These are phyloP conservation scores for Shinisaurus crocodilurus DNA, from an alignment of 2,113 vertebrate species.

Conservation along the genomic window DNA sequence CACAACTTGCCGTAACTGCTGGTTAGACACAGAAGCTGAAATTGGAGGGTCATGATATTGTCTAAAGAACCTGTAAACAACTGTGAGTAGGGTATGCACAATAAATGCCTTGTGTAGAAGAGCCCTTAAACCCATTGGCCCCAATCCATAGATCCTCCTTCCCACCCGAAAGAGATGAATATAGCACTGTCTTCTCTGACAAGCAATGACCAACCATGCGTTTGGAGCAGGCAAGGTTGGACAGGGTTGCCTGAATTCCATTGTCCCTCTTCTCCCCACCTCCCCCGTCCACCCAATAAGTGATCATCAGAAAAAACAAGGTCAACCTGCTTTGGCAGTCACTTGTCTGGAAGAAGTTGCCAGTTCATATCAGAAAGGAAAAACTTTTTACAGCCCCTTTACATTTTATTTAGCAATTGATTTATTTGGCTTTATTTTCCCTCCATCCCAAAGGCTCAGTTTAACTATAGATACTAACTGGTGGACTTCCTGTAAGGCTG, in stretches of 20 bases:
- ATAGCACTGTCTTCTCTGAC: neutral
- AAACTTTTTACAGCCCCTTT: neutral
- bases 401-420: neutral
- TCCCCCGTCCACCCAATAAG: neutral
- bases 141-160: neutral
- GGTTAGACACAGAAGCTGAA: too few species aligned
- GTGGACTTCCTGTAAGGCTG: slow-evolving; percentile 27
- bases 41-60: too few species aligned
- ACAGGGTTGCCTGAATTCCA: neutral
- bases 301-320: neutral
- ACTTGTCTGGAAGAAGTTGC: neutral
- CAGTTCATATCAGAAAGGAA: neutral
- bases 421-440: neutral
- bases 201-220: neutral
- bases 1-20: too few species aligned
- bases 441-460: neutral
- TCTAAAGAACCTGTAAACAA: too few species aligned
- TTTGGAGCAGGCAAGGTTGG: neutral
- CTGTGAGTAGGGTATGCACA: too few species aligned
- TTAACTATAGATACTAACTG: slow-evolving; percentile 50
- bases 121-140: neutral
- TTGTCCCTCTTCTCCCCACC: neutral
- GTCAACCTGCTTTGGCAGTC: neutral
- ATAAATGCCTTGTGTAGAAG: too few species aligned
- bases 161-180: neutral